phyloP scores from a whole-genome alignment of 1,140 invertebrate genomes.

The Drosophila athabasca region DNA sequence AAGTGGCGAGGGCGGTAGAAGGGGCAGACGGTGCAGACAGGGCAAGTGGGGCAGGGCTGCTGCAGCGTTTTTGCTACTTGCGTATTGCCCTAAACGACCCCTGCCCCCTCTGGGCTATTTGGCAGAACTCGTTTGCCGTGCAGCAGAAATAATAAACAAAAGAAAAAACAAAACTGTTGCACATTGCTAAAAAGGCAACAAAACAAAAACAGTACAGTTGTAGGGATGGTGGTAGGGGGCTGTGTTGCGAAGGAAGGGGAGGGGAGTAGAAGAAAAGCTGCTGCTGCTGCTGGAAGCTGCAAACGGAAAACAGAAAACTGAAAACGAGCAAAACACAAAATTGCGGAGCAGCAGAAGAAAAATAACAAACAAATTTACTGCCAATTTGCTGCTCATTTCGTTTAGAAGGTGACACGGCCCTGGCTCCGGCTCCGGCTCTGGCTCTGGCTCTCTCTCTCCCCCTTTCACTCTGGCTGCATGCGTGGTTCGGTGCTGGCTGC shows the following conservation, averaged over 20 bases:
- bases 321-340: slow-evolving; percentile 53
- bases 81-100: slow-evolving; percentile 28
- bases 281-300: too few species aligned
- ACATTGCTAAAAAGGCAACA: slow-evolving; percentile 53
- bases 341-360: slow-evolving; percentile 61
- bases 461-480: slow-evolving; percentile 41
- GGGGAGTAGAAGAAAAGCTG: slow-evolving; percentile 23
- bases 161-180: slow-evolving; percentile 63
- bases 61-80: slow-evolving; percentile 47
- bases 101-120: slow-evolving; percentile 54
- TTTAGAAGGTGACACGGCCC: slow-evolving; percentile 78
- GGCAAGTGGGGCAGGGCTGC: neutral
- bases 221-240: too few species aligned
- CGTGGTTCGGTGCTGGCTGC: slow-evolving; percentile 38
- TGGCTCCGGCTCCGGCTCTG: slow-evolving; percentile 39
- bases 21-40: slow-evolving; percentile 2
- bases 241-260: neutral
- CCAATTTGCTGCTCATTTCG: slow-evolving; percentile 81
- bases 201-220: neutral
- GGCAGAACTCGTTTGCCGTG: slow-evolving; percentile 63
- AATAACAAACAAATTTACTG: slow-evolving; percentile 81
- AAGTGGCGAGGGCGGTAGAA: slow-evolving; percentile 42
- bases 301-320: slow-evolving; percentile 8
- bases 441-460: neutral
- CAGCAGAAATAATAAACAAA: slow-evolving; percentile 49